A percentile compares a stretch with the other conserved stretches of the same genome.
phyloP scores from a whole-genome alignment of 2,113 vertebrate genomes.

The Cyphotilapia sp. region DNA sequence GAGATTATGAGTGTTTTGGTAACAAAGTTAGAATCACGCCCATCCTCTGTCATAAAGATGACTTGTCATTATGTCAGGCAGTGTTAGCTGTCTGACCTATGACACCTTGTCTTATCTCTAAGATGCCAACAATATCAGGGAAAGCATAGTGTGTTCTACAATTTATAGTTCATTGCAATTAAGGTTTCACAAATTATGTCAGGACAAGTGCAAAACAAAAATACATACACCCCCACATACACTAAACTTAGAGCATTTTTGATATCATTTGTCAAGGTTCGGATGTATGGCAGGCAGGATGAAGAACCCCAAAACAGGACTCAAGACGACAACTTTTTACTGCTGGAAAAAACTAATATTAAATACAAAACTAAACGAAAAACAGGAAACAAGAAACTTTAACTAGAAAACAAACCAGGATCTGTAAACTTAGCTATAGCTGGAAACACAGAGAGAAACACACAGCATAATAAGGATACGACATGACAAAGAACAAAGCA shows the following conservation, averaged over 20 bases:
- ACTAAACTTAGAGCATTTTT: not conserved
- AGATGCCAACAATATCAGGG: not conserved
- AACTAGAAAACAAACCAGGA: not conserved
- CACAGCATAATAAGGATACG: not conserved
- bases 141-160: not conserved
- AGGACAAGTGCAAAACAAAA: not conserved
- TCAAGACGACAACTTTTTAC: not conserved
- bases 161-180: not conserved
- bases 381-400: not conserved
- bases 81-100: not conserved
- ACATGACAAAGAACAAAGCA: not conserved
- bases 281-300: not conserved
- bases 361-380: not conserved
- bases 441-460: not conserved
- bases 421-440: not conserved
- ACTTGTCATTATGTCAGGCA: not conserved
- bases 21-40: not conserved
- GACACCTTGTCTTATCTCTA: not conserved
- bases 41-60: not conserved
- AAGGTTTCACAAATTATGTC: not conserved
- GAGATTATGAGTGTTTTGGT: not conserved
- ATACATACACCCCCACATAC: not conserved
- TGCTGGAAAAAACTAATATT: not conserved
- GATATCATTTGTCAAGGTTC: not conserved
- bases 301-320: not conserved